A percentile compares a stretch with the other conserved stretches of the same genome.
Evolutionary conservation across 2,888 invertebrate species (phyloP).

Genomic region (Phanerotoma sp.): DNA sequence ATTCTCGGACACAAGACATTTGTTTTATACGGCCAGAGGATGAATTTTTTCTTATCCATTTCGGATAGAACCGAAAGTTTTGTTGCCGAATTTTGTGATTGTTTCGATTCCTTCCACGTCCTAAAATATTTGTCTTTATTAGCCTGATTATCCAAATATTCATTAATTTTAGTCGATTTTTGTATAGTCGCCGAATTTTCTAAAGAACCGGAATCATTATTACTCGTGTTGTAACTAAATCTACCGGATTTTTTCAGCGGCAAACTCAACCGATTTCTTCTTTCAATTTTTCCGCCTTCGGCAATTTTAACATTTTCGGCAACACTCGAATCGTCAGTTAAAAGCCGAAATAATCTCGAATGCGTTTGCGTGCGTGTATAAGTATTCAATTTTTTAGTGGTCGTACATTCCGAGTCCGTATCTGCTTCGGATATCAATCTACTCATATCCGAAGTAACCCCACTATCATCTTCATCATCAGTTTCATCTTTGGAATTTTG

Average conservation of each 20-base stretch:
- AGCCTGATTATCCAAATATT: too few species aligned
- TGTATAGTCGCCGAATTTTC: constrained; percentile 61
- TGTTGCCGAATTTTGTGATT: constrained; percentile 48
- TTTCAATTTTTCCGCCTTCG: background rate
- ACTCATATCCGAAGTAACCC: constrained; percentile 71
- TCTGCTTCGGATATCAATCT: constrained; percentile 68
- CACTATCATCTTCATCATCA: constrained; percentile 71
- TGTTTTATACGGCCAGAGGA: constrained; percentile 57
- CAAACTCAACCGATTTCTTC: constrained; percentile 38
- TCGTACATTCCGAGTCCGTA: constrained; percentile 64
- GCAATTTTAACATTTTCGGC: constrained; percentile 49
- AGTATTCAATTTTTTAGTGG: constrained; percentile 60
- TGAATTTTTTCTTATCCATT: constrained; percentile 44
- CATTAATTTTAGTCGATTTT: constrained; percentile 1
- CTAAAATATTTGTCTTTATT: constrained; percentile 41
- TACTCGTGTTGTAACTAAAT: constrained; percentile 55
- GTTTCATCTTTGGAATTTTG: constrained; percentile 49
- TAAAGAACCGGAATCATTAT: constrained; percentile 52
- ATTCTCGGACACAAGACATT: constrained; percentile 67
- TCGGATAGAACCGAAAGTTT: constrained; percentile 50
- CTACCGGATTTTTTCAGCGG: constrained; percentile 34
- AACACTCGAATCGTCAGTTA: constrained; percentile 61
- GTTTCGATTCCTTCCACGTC: constrained; percentile 43
- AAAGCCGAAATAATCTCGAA: constrained; percentile 68
- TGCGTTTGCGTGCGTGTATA: constrained; percentile 74